These are phyloP conservation scores for Tuta absoluta DNA, from an alignment of 2,888 invertebrate genomes.

Conservation along the genomic window DNA sequence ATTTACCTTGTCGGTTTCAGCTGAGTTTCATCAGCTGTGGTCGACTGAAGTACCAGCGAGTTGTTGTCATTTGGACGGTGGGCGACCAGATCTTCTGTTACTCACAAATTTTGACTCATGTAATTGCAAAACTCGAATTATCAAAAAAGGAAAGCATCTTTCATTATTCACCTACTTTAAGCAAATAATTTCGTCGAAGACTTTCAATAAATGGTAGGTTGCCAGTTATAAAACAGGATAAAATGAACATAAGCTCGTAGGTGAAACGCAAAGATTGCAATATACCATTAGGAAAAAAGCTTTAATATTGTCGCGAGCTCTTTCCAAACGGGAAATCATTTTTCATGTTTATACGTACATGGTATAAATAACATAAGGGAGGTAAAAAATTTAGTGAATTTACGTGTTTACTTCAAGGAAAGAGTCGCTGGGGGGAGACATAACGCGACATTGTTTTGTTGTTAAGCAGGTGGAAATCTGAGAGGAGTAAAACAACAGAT, in stretches of 20 bases:
- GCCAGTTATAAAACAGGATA: background rate
- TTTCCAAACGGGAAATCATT: conserved; percentile 22
- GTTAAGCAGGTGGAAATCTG: conserved; percentile 10
- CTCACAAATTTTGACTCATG: too few relatives aligned
- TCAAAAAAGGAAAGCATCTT: too few relatives aligned
- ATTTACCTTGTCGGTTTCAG: too few relatives aligned
- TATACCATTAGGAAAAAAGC: conserved; percentile 7
- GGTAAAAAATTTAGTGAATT: conserved; percentile 27
- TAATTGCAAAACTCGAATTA: too few relatives aligned
- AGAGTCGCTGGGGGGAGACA: conserved; percentile 19
- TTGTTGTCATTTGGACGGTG: too few relatives aligned
- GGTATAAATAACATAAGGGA: conserved; percentile 17
- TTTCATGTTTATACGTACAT: conserved; percentile 18
- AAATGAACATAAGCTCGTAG: too few relatives aligned
- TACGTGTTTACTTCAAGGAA: conserved; percentile 18
- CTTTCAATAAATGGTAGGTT: too few relatives aligned
- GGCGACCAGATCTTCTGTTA: too few relatives aligned
- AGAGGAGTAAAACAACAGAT: background rate
- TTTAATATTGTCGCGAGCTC: conserved; percentile 4
- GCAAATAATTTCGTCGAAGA: too few relatives aligned
- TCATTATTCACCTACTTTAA: too few relatives aligned
- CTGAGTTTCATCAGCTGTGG: too few relatives aligned
- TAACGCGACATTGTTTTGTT: conserved; percentile 28
- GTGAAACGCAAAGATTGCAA: background rate
- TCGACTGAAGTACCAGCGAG: too few relatives aligned